These are phyloP conservation scores for Hylaea fasciaria DNA, from an alignment of 2,888 invertebrate species.

Conservation along the genomic window DNA sequence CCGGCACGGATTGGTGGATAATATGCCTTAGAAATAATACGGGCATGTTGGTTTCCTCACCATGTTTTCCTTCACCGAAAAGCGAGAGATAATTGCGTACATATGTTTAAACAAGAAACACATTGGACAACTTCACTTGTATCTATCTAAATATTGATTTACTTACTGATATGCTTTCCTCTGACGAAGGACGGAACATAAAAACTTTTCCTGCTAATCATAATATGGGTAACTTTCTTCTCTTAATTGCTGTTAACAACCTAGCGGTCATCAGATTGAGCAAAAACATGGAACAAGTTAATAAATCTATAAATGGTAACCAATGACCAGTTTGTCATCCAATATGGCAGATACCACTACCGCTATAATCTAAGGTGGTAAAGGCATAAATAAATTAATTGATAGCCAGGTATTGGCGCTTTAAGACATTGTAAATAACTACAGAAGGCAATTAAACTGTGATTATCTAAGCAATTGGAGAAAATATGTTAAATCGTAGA, in stretches of 20 bases:
- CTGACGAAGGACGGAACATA: no score
- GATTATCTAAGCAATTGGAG: slow-evolving; percentile 12
- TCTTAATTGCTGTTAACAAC: slow-evolving; percentile 14
- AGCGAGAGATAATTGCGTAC: no score
- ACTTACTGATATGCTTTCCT: no score
- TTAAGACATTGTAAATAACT: slow-evolving; percentile 9
- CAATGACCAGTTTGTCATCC: slow-evolving; percentile 4
- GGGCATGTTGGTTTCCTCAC: no score
- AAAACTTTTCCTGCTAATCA: background rate
- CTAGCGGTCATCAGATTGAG: slow-evolving; percentile 3
- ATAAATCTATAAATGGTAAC: slow-evolving; percentile 17
- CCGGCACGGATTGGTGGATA: no score
- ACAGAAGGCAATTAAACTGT: slow-evolving; percentile 12
- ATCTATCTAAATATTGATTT: no score
- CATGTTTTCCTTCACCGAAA: no score
- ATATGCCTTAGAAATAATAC: no score
- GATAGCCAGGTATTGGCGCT: slow-evolving; percentile 4
- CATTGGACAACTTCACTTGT: no score
- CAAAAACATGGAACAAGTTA: slow-evolving; percentile 16
- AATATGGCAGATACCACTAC: slow-evolving; percentile 15
- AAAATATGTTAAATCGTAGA: slow-evolving; percentile 14
- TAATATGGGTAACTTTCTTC: slow-evolving; percentile 17
- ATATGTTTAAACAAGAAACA: no score
- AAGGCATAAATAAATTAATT: slow-evolving; percentile 22
- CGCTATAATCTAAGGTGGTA: slow-evolving; percentile 18